Evolutionary conservation across 2,113 vertebrate species (phyloP).

Genomic region (Meleagris gallopavo): DNA sequence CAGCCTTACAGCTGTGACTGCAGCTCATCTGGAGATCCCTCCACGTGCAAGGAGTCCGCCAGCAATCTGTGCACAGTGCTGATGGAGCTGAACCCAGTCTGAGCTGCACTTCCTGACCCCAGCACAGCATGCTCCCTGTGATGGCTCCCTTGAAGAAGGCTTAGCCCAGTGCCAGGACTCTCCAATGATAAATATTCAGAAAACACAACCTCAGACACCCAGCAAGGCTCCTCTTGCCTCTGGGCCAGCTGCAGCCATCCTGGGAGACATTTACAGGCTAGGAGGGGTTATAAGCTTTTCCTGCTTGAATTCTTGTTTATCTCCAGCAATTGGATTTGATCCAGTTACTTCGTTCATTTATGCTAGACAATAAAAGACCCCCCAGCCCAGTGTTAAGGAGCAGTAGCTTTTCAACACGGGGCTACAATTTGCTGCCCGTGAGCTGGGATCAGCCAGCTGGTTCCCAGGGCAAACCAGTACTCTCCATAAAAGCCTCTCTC

Average conservation of each 20-base stretch:
- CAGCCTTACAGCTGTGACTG: background rate
- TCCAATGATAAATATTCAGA: background rate
- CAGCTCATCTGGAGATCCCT: fast-evolving
- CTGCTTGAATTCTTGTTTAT: background rate
- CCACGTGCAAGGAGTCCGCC: no score
- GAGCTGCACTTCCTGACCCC: fast-evolving
- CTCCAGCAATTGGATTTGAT: background rate
- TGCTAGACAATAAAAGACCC: background rate
- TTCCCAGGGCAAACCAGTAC: background rate
- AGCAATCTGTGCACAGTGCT: background rate
- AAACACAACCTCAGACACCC: background rate
- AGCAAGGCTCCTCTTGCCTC: background rate
- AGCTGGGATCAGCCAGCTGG: background rate
- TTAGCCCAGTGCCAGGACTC: fast-evolving
- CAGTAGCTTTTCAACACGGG: background rate
- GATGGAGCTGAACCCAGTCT: background rate
- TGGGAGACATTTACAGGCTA: background rate
- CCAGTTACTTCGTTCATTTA: background rate
- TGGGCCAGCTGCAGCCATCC: background rate
- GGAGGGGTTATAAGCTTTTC: background rate
- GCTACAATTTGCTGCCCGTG: background rate
- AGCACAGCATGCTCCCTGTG: background rate
- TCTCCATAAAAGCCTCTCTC: background rate
- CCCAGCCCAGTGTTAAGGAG: background rate
- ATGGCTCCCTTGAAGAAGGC: background rate